Evolutionary conservation across 2,797 vertebrate genomes (phyloP).

Genomic region (Cyprinodon diabolis): DNA sequence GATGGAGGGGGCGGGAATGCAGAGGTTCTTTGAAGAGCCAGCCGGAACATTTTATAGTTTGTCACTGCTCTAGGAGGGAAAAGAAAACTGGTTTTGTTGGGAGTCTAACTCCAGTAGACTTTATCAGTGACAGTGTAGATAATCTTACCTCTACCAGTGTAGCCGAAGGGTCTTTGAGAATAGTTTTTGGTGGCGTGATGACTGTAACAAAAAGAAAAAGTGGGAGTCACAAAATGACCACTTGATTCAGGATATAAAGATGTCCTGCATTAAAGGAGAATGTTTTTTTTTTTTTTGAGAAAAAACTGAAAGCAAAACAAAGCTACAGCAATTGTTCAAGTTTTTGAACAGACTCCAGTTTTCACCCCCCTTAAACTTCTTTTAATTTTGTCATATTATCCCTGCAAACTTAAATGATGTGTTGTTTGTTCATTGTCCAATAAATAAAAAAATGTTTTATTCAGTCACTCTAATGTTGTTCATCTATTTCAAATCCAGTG

Average conservation of each 20-base stretch:
- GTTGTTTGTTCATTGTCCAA: no score
- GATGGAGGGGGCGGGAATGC: slow-evolving; percentile 49
- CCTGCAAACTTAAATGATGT: background rate
- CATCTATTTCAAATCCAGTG: background rate
- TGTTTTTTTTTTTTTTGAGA: background rate
- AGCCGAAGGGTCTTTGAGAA: slow-evolving; percentile 68
- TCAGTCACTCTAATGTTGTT: background rate
- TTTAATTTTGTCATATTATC: background rate
- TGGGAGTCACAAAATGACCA: background rate
- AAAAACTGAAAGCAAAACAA: background rate
- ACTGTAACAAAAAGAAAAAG: slow-evolving; percentile 61
- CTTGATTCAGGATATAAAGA: background rate
- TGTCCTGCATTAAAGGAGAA: background rate
- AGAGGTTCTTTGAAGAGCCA: slow-evolving; percentile 66
- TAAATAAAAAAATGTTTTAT: background rate
- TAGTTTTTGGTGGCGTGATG: slow-evolving; percentile 80
- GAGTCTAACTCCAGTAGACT: slow-evolving; percentile 13
- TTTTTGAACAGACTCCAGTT: background rate
- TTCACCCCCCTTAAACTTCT: background rate
- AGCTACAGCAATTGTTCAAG: background rate
- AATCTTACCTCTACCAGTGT: slow-evolving; percentile 81
- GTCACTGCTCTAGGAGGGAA: background rate
- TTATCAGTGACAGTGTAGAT: background rate
- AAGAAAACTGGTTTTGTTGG: slow-evolving; percentile 7
- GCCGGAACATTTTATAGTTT: slow-evolving; percentile 51